Evolutionary conservation across 2,113 vertebrate genomes (phyloP).

Genomic region (Macquaria ambigua): DNA sequence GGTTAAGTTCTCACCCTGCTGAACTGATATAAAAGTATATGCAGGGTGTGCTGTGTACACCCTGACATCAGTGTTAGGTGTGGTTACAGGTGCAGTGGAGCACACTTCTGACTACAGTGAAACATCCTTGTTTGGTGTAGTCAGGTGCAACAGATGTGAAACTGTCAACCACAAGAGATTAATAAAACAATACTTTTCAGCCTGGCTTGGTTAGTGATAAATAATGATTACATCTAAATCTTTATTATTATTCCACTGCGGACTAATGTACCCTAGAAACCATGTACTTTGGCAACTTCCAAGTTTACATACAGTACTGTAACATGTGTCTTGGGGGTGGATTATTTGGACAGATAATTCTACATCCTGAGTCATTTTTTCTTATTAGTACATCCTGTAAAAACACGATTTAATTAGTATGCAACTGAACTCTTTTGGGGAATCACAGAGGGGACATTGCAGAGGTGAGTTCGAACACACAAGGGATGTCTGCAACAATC

Average conservation of each 20-base stretch:
- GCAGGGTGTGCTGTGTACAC: neutral
- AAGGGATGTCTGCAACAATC: constrained; percentile 35
- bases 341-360: constrained; percentile 51
- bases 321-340: constrained; percentile 11
- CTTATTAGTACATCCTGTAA: constrained; percentile 19
- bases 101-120: too few species aligned
- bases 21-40: neutral
- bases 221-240: neutral
- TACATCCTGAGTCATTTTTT: constrained; percentile 6
- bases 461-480: constrained; percentile 37
- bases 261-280: neutral
- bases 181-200: neutral
- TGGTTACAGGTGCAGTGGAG: neutral
- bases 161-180: neutral
- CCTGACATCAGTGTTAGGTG: neutral
- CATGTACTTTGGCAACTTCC: neutral
- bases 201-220: neutral
- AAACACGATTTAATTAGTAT: constrained; percentile 39
- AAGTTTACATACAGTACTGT: neutral
- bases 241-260: neutral
- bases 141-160: neutral
- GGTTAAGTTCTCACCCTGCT: neutral
- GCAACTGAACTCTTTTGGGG: constrained; percentile 11
- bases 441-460: constrained; percentile 30
- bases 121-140: neutral